phyloP scores from a whole-genome alignment of 2,113 vertebrate genomes.

The Beaufortia kweichowensis region DNA sequence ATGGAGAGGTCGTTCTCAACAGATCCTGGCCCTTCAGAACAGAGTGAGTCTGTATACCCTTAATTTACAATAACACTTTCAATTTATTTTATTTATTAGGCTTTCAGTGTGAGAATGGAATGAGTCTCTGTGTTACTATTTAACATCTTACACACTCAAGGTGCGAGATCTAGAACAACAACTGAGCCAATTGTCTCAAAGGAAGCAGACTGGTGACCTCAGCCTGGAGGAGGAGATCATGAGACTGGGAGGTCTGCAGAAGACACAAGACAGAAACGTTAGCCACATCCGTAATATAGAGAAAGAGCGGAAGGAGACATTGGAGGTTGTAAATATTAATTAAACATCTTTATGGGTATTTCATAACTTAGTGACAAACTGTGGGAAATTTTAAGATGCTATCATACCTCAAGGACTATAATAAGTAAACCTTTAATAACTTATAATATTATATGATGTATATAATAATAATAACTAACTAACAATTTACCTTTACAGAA shows the following conservation, averaged over 20 bases:
- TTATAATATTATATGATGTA: no score
- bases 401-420: no score
- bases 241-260: slow-evolving; percentile 61
- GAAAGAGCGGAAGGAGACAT: slow-evolving; percentile 81
- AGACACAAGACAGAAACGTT: slow-evolving; percentile 79
- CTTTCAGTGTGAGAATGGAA: no score
- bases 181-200: slow-evolving; percentile 67
- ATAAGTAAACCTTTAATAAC: no score
- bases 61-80: background rate
- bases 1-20: slow-evolving; percentile 91
- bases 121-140: background rate
- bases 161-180: slow-evolving; percentile 88
- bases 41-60: slow-evolving; percentile 72
- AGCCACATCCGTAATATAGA: slow-evolving; percentile 82
- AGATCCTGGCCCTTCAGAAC: slow-evolving; percentile 86
- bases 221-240: slow-evolving; percentile 66
- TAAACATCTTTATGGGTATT: background rate
- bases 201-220: slow-evolving; percentile 58
- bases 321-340: slow-evolving; percentile 75
- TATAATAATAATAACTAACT: no score
- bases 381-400: background rate
- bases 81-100: background rate
- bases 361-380: background rate
- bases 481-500: slow-evolving; percentile 66
- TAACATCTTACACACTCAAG: slow-evolving; percentile 63